A percentile compares a stretch with the other conserved stretches of the same genome.
Conservation (phyloP, 2,113 vertebrate genomes). For the Apus apus region DNA sequence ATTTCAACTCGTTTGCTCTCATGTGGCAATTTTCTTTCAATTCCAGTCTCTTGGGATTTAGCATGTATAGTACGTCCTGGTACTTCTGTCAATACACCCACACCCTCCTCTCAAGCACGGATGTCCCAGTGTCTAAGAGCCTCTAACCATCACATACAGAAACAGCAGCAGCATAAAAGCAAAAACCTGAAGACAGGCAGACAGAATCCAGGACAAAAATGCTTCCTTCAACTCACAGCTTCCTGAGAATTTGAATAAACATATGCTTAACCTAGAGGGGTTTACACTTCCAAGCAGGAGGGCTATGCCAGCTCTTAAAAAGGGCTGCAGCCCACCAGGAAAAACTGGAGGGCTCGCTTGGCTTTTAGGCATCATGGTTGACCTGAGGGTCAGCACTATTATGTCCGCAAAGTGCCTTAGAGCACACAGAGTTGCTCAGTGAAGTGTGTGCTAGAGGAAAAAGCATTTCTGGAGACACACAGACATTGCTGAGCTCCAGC, state of each 20-base stretch:
- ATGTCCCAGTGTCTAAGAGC: not conserved
- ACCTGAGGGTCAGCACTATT: not conserved
- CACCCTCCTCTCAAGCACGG: not conserved
- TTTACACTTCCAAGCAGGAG: not conserved
- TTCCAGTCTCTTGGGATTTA: not conserved
- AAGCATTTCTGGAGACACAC: not conserved
- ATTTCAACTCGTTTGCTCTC: conserved; percentile 13
- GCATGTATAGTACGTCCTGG: not conserved
- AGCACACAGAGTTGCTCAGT: not conserved
- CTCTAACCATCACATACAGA: not conserved
- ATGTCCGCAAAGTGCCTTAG: not conserved
- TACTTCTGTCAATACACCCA: conserved; percentile 31
- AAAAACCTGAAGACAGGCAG: not conserved
- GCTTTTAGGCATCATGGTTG: not conserved
- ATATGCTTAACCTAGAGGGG: not conserved
- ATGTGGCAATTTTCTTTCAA: not conserved
- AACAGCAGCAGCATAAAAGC: not conserved
- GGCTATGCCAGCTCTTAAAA: not conserved
- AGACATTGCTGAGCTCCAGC: not conserved
- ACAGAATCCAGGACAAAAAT: not conserved
- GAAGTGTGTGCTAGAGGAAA: not conserved
- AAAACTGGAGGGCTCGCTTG: not conserved
- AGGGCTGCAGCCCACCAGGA: not conserved
- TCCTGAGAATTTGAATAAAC: not conserved
- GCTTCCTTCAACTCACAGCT: not conserved